phyloP scores from a whole-genome alignment of 30 jellyfish, hydroid and myxozoan species.

The Aurelia coerulea region DNA sequence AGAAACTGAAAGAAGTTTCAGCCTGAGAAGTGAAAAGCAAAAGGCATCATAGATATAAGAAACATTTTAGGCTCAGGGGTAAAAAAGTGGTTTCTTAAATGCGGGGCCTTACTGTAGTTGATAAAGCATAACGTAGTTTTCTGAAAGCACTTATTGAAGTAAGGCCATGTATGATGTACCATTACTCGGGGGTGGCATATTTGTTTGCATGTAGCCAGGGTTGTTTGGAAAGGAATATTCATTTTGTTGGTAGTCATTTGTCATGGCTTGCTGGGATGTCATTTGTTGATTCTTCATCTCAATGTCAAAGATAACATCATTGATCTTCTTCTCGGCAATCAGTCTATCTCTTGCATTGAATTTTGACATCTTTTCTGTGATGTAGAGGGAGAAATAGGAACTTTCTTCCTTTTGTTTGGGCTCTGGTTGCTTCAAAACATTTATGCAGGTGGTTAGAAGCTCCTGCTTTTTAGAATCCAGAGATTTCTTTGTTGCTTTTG shows the following conservation, averaged over 20 bases:
- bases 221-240: neutral
- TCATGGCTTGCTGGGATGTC: neutral
- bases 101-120: no score
- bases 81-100: no score
- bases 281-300: slow-evolving; percentile 1
- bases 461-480: slow-evolving; percentile 13
- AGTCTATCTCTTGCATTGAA: slow-evolving; percentile 29
- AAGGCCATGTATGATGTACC: slow-evolving; percentile 1
- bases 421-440: slow-evolving; percentile 1
- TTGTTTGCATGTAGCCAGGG: slow-evolving; percentile 18
- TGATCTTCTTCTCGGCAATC: slow-evolving; percentile 39
- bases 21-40: no score
- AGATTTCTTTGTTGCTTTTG: slow-evolving; percentile 17
- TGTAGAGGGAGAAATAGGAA: slow-evolving; percentile 25
- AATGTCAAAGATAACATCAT: slow-evolving; percentile 57
- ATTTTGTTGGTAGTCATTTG: slow-evolving; percentile 6
- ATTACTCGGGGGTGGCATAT: slow-evolving; percentile 5
- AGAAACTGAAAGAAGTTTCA: no score
- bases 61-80: no score
- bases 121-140: neutral
- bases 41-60: no score
- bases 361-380: slow-evolving; percentile 34
- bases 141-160: slow-evolving; percentile 5
- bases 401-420: neutral
- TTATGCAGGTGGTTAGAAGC: slow-evolving; percentile 7